Evolutionary conservation across 2,888 invertebrate genomes (phyloP), one percentile per base, ranked within the genome.

Genomic region (Lycia hirtaria): DNA sequence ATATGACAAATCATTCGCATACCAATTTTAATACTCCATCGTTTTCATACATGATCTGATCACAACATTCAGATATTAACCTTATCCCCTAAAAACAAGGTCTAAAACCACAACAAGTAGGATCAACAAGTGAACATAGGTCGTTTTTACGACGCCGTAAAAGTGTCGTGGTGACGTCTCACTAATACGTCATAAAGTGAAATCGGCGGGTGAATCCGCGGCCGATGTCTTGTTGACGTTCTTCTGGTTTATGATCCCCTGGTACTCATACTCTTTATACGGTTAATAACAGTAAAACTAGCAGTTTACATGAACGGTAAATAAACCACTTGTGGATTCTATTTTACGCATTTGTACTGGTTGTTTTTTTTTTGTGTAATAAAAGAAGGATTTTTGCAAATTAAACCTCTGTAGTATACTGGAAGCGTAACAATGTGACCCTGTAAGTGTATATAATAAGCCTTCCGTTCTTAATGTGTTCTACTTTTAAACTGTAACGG

Each of bases 111-210:
- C 66, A 65, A 57, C 67, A 67, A 69, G 70, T 79, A 76, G 81
- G 80, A 81, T 87, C 88, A 88, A 88, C 88, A 88, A 88, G 88
- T 88, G 88, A 83, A 78, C 84, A 85, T 85, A 86, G 85, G 84
- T 78, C 80, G 79, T 68, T 87, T 35, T 88, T 88, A 88, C 78
- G 85, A 55, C 64, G 72, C 73, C 78, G 76, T 88, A 88, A 88
- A 88, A 77, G 77, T 76, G 77, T 65, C 40, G n/a, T 65, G 79
- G 78, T 80, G 80, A 80, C 88, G 79, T 83, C 88, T 88, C 81
- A 88, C 87, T 88, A 86, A 85, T 87, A 85, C 83, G 81, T 87
- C 87, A 88, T 88, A 87, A 87, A 87, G 65, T 73, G 73, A 76
- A 75, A 76, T 76, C 67, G 60, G 68, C 65, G 63, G 59, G 64